Evolutionary conservation across 2,113 vertebrate genomes (phyloP), one percentile per base, ranked within the genome.

Genomic region (Maccullochella peelii): DNA sequence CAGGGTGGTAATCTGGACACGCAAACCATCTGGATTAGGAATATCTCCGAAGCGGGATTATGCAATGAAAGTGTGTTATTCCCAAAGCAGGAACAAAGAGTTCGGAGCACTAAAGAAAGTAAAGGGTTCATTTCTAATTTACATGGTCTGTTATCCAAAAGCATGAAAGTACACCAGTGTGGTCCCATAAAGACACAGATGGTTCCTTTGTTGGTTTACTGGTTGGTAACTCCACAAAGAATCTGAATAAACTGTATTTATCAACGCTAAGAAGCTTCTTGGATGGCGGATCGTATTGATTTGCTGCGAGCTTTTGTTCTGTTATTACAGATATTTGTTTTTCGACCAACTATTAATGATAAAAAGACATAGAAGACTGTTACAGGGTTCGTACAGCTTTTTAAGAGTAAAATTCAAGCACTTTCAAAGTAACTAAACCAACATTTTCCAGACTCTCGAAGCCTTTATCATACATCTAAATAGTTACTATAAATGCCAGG

Each of bases 11-110:
- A 87, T 88, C 86, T 69, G 42, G 49, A 85, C 76, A 70, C 11
- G 10, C 52, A 67, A 62, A 80, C 70, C 77, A 66, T 55, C 66
- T 54, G 88, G 79, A 83, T 87, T 86, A 88, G 77, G 52, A 79
- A 6, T 30, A 69, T 79, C 73, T 81, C 33, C 65, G 25, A 58
- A 69, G 50, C 11, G 1, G 68, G 76, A 88, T 90, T 84, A 86
- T 6, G 59, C 40, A 83, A 74, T 6, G 52, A 79, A 75, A 79
- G 76, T 72, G 14, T 82, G 84, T 77, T 58, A 27, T 77, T 83
- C 23, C 59, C 33, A 42, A 79, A 84, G 50, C 49, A 44, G 61
- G 79, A 70, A 79, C 42, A 44, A 67, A 81, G 71, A 71, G 36
- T 23, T 62, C 5, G 25, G 57, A 25, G 47, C 12, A 1, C 23